phyloP scores from a whole-genome alignment of 2,888 invertebrate genomes.

The Morpho achilles region DNA sequence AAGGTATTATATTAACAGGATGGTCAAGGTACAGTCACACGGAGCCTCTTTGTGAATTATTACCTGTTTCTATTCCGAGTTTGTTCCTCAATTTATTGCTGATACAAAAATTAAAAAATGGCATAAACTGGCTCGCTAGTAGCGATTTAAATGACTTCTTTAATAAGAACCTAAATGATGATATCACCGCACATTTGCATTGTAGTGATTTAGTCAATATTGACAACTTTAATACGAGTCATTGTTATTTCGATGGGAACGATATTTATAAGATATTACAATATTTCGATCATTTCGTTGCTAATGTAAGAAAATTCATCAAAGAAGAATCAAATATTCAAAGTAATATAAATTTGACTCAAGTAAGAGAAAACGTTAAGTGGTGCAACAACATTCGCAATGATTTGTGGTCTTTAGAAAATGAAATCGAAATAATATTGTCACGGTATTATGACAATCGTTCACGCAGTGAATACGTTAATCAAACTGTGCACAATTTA shows the following conservation, averaged over 20 bases:
- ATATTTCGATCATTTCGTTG: slow-evolving; percentile 24
- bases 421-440: slow-evolving; percentile 29
- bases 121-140: slow-evolving; percentile 27
- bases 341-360: slow-evolving; percentile 18
- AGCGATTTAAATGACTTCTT: slow-evolving; percentile 31
- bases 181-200: slow-evolving; percentile 32
- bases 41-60: slow-evolving; percentile 81
- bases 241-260: slow-evolving; percentile 40
- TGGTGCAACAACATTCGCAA: slow-evolving; percentile 30
- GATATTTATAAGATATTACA: slow-evolving; percentile 31
- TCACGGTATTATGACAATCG: slow-evolving; percentile 34
- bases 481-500: slow-evolving; percentile 31
- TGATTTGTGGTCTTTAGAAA: slow-evolving; percentile 30
- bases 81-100: slow-evolving; percentile 78
- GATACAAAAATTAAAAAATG: slow-evolving; percentile 47
- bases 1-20: slow-evolving; percentile 84
- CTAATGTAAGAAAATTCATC: slow-evolving; percentile 19
- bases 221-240: slow-evolving; percentile 27
- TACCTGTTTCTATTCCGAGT: slow-evolving; percentile 82
- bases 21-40: slow-evolving; percentile 86
- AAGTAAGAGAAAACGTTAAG: slow-evolving; percentile 28
- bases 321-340: slow-evolving; percentile 11
- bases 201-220: slow-evolving; percentile 29
- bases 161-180: slow-evolving; percentile 30
- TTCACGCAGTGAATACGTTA: slow-evolving; percentile 42